A percentile compares a stretch with the other conserved stretches of the same genome.
Conservation (phyloP, 2,797 vertebrate species). For the Martes flavigula region DNA sequence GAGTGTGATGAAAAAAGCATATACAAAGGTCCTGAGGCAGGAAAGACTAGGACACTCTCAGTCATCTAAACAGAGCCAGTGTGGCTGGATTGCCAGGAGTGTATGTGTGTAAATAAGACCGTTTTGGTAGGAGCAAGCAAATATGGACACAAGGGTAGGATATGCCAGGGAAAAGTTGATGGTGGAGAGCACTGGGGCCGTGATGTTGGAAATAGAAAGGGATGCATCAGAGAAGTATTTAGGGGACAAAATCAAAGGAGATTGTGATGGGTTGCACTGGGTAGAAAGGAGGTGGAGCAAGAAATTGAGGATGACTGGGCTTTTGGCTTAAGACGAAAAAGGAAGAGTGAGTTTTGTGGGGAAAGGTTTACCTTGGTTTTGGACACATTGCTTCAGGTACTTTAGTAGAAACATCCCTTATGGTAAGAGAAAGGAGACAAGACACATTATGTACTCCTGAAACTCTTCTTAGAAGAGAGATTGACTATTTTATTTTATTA, state of each 20-base stretch:
- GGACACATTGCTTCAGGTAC: neutral
- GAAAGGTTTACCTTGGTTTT: neutral
- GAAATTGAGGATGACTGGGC: neutral
- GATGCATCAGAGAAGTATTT: neutral
- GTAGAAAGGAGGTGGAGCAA: neutral
- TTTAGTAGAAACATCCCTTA: slow-evolving; percentile 7
- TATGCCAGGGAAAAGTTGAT: neutral
- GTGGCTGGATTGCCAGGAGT: neutral
- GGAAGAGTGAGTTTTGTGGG: neutral
- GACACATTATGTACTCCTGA: neutral
- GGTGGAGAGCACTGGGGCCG: neutral
- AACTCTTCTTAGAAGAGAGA: slow-evolving; percentile 5
- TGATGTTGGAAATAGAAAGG: neutral
- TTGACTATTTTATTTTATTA: neutral
- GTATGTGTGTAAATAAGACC: neutral
- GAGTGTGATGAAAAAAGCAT: neutral
- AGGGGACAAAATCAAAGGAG: neutral
- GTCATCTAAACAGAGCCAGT: neutral
- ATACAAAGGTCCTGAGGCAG: neutral
- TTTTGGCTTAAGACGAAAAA: neutral
- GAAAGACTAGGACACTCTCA: neutral
- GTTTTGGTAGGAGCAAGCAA: neutral
- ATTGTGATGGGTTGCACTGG: neutral
- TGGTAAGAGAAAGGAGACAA: neutral
- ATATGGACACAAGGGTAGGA: neutral